These are phyloP conservation scores for Harpagoxenus sublaevis DNA, from an alignment of 2,888 invertebrate genomes.

Conservation along the genomic window DNA sequence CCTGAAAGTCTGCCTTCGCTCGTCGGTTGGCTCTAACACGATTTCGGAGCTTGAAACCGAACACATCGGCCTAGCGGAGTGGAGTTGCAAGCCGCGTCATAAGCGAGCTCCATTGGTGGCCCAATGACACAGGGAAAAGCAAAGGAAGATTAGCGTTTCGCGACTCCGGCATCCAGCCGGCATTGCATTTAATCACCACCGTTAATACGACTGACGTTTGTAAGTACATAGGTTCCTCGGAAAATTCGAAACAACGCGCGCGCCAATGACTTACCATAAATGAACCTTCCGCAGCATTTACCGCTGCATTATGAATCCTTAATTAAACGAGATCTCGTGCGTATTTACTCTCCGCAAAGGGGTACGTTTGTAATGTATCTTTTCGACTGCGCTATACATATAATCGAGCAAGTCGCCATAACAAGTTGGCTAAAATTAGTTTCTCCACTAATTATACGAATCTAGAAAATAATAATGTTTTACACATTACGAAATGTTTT, in stretches of 20 bases:
- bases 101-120: conserved; percentile 40
- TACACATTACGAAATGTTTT: neutral
- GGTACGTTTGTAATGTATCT: neutral
- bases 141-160: conserved; percentile 28
- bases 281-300: neutral
- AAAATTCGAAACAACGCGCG: conserved; percentile 30
- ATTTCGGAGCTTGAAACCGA: conserved; percentile 35
- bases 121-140: conserved; percentile 27
- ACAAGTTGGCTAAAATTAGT: neutral
- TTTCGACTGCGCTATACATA: neutral
- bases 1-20: conserved; percentile 33
- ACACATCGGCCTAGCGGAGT: conserved; percentile 1
- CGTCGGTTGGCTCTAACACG: conserved; percentile 34
- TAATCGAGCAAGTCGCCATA: neutral
- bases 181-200: conserved; percentile 29
- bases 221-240: neutral
- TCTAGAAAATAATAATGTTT: neutral
- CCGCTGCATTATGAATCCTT: neutral
- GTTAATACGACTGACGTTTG: conserved; percentile 39
- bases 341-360: neutral
- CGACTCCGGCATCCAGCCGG: neutral
- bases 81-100: conserved; percentile 35
- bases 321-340: conserved; percentile 12
- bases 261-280: conserved; percentile 1
- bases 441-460: neutral